Base-by-base conservation (phyloP, 2,113 vertebrate species). In the Dryoscopus gambensis region DNA sequence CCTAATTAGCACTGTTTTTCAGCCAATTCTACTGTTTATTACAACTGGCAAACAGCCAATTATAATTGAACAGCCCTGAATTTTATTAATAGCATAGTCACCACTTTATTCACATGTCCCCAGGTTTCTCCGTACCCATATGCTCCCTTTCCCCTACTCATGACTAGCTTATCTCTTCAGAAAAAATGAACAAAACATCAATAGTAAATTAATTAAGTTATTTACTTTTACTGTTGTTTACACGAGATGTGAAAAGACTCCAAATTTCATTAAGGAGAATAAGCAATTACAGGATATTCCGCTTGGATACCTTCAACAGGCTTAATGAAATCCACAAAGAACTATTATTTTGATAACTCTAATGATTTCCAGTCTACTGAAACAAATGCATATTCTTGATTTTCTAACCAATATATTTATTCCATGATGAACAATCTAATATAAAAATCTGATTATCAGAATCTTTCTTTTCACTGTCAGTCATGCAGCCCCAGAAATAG, bases 251-350 rank as follows among this genome's bases (percentile, higher is more conserved):
- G 93, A 96, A 84, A 94, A 44, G 40, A 55, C 31, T 90, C 42
- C 89, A 78, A 64, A 95, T 97, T 97, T 94, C 94, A 95, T 96
- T 97, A 92, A 76, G 67, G 35, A 87, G 75, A 94, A 84, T 86
- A 96, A 96, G 78, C 69, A 97, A 96, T 97, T 97, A 97, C 92
- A 97, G 95, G 89, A 92, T 97, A 95, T 96, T 97, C 83, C 83
- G 82, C 94, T 95, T 97, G 80, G 44, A 73, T 96, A 77, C 77
- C 47, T 96, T 94, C 50, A 97, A 93, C 78, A 94, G 77, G 86
- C 89, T 97, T 94, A 93, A 94, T 95, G 88, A 97, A 93, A 93
- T 89, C 68, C 47, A 93, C 78, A 92, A 96, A 96, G 85, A 96
- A 47, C 74, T 91, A 83, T 93, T 89, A 91, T 65, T 97, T 96